These are phyloP conservation scores for Araneus ventricosus DNA, from an alignment of 1,140 invertebrate genomes.

Conservation along the genomic window DNA sequence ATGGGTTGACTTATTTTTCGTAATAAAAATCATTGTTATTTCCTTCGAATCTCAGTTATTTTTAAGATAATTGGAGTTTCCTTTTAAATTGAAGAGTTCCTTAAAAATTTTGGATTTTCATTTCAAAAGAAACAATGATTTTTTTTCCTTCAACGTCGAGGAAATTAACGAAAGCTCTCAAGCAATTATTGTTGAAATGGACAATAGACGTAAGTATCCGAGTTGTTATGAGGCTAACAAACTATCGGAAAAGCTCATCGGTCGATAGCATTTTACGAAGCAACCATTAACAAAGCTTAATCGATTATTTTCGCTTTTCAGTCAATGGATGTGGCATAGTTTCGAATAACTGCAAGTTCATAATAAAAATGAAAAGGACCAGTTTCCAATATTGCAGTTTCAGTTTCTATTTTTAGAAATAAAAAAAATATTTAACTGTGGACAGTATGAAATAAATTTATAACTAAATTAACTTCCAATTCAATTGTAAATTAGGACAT, in stretches of 20 bases:
- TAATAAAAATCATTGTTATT: too few species aligned
- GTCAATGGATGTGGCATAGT: background rate
- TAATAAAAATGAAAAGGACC: background rate
- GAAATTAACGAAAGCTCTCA: background rate
- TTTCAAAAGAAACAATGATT: background rate
- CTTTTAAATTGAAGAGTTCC: background rate
- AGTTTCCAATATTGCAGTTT: background rate
- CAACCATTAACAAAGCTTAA: slow-evolving; percentile 41
- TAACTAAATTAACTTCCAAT: too few species aligned
- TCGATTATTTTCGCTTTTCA: slow-evolving; percentile 41
- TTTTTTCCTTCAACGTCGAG: too few species aligned
- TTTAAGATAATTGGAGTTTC: too few species aligned
- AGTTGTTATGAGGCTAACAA: slow-evolving; percentile 6
- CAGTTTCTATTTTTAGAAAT: background rate
- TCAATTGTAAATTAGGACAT: too few species aligned
- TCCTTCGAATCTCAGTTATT: too few species aligned
- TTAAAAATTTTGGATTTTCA: background rate
- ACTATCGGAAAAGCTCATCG: slow-evolving; percentile 43
- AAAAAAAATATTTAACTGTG: background rate
- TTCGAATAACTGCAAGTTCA: background rate
- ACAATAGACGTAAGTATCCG: slow-evolving; percentile 27
- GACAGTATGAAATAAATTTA: background rate
- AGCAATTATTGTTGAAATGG: slow-evolving; percentile 3
- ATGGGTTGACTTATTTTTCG: too few species aligned
- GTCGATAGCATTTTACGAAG: slow-evolving; percentile 45